Evolutionary conservation across 1,140 invertebrate genomes (phyloP), one percentile per base, ranked within the genome.

Genomic region (Coelopa frigida): DNA sequence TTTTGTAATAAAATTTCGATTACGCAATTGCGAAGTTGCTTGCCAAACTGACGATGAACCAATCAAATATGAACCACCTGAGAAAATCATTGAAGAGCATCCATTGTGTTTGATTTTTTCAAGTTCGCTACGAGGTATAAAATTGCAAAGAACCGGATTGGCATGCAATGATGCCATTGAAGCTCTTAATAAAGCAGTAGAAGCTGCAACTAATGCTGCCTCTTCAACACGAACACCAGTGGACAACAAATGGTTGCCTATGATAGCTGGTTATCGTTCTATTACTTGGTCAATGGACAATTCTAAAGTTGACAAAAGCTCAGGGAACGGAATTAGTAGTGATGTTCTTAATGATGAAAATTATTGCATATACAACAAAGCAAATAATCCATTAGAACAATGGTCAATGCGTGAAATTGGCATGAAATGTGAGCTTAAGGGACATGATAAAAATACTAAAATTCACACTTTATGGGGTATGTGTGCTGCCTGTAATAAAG

Each of bases 331-430:
- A n/a, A n/a, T n/a, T n/a, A n/a, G n/a, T n/a, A n/a, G n/a, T n/a
- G n/a, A n/a, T n/a, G n/a, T n/a, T n/a, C n/a, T n/a, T n/a, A n/a
- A n/a, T n/a, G n/a, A n/a, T n/a, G n/a, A n/a, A n/a, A n/a, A n/a
- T n/a, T n/a, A n/a, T n/a, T n/a, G n/a, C n/a, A n/a, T n/a, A n/a
- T n/a, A n/a, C n/a, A n/a, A n/a, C n/a, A n/a, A n/a, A n/a, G n/a
- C n/a, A n/a, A n/a, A n/a, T n/a, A n/a, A n/a, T n/a, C n/a, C n/a
- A n/a, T n/a, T n/a, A n/a, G n/a, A n/a, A 14, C 17, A 45, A 18
- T 50, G 48, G 49, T 44, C 49, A n/a, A 46, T 47, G 49, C 51
- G 66, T 60, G 51, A 65, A 61, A 59, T 66, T 18, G 46, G 31
- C 23, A 43, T 35, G 57, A 42, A 56, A 52, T 49, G 56, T 43